Percentiles rank a stretch among this genome's conserved stretches.
These are phyloP conservation scores for Xestia ashworthii DNA, from an alignment of 2,888 invertebrate genomes.

Conservation along the genomic window DNA sequence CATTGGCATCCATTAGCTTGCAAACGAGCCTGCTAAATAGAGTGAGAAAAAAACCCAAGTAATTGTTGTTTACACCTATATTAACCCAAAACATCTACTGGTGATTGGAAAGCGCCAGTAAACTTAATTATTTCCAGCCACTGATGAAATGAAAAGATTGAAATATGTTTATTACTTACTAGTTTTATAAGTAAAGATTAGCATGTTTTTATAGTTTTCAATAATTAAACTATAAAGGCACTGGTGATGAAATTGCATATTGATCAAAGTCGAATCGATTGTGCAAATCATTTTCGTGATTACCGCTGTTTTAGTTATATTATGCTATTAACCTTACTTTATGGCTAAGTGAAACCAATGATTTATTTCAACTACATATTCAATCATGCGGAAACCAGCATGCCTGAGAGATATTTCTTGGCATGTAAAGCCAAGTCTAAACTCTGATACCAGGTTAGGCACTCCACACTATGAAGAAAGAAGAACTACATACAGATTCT, in stretches of 20 bases:
- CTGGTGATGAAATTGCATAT: slow-evolving; percentile 41
- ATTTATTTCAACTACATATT: background rate
- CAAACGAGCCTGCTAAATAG: slow-evolving; percentile 19
- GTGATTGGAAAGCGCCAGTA: slow-evolving; percentile 46
- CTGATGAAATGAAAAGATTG: slow-evolving; percentile 36
- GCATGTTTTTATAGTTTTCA: slow-evolving; percentile 49
- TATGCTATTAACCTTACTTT: slow-evolving; percentile 7
- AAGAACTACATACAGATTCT: background rate
- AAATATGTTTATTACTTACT: slow-evolving; percentile 23
- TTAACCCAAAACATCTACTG: slow-evolving; percentile 23
- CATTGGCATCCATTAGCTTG: slow-evolving; percentile 9
- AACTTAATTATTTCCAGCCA: slow-evolving; percentile 40
- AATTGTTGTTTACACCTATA: slow-evolving; percentile 30
- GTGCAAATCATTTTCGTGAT: slow-evolving; percentile 22
- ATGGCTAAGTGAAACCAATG: slow-evolving; percentile 14
- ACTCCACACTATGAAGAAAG: too few species aligned
- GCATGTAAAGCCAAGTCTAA: too few species aligned
- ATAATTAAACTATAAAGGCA: slow-evolving; percentile 32
- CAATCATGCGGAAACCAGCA: too few species aligned
- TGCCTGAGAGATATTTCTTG: too few species aligned
- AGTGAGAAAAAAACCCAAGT: slow-evolving; percentile 5
- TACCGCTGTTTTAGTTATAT: slow-evolving; percentile 12
- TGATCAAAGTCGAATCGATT: slow-evolving; percentile 39
- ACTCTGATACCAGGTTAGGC: too few species aligned
- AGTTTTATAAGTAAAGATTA: slow-evolving; percentile 38